These are phyloP conservation scores for Scaptomyza tumidula DNA, from an alignment of 2,888 invertebrate species.

Conservation along the genomic window DNA sequence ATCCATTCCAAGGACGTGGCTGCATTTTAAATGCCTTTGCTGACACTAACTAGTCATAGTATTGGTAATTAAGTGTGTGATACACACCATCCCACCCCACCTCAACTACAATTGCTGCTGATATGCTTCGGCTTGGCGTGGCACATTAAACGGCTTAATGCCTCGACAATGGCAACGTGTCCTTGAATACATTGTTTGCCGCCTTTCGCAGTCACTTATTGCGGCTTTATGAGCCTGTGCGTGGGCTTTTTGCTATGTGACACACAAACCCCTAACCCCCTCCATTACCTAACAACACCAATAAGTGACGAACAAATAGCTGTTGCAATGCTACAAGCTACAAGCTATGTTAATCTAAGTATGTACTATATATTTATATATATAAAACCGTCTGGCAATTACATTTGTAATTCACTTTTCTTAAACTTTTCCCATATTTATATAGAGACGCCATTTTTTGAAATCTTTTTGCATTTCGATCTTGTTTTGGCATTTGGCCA, in stretches of 20 bases:
- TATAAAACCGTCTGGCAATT: slow-evolving; percentile 5
- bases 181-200: slow-evolving; percentile 50
- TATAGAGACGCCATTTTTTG: slow-evolving; percentile 4
- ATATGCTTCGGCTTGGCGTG: slow-evolving; percentile 2
- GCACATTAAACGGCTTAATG: slow-evolving; percentile 55
- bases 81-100: slow-evolving; percentile 16
- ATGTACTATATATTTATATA: not conserved
- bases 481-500: slow-evolving; percentile 45
- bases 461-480: slow-evolving; percentile 12
- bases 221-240: slow-evolving; percentile 16
- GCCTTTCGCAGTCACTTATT: not conserved
- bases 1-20: slow-evolving; percentile 57
- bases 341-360: slow-evolving; percentile 16
- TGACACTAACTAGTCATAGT: slow-evolving; percentile 25
- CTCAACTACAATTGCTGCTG: slow-evolving; percentile 13
- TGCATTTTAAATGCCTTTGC: slow-evolving; percentile 37
- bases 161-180: slow-evolving; percentile 46
- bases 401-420: slow-evolving; percentile 1
- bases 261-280: slow-evolving; percentile 7
- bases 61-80: slow-evolving; percentile 45
- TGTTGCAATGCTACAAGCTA: slow-evolving; percentile 22
- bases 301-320: slow-evolving; percentile 4
- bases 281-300: not conserved
- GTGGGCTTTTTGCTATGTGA: slow-evolving; percentile 17
- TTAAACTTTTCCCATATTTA: not conserved